Evolutionary conservation across 2,113 vertebrate species (phyloP), one percentile per base, ranked within the genome.

Genomic region (Stomatorhinus ivindoensis): DNA sequence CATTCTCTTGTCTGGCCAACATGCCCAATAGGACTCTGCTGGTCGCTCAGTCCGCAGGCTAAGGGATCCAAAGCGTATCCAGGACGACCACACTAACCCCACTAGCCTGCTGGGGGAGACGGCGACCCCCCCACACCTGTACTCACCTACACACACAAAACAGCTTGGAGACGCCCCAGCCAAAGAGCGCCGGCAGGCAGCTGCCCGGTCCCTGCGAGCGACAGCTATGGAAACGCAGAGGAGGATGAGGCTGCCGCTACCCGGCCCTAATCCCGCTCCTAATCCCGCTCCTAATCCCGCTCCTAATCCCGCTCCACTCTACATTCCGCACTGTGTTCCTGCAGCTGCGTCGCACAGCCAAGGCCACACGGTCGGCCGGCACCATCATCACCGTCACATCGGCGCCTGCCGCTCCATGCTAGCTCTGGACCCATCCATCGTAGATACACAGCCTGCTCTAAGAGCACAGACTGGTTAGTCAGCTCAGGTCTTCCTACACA

Each of bases 291-390:
- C 90, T n/a, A n/a, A n/a, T n/a, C n/a, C n/a, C n/a, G n/a, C 83
- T 11, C 44, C 87, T 91, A 92, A 92, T 91, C 90, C 73, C 83
- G 24, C 55, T 31, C 80, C 90, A 90, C 86, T 92, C 91, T 88
- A 92, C 88, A 91, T 91, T 91, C 88, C 47, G 4, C 73, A 4
- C 80, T 91, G 13, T 19, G 35, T 42, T 89, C 91, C 89, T 84
- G 10, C 91, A 92, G 87, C 92, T 92, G 91, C 90, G 50, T 65
- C 90, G 51, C 6, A 10, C 55, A 51, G 19, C 24, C 47, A 35
- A 39, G 31, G 31, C 48, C 50, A 3, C 47, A 39, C 31, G 65
- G 21, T 82, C 3, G 8, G 4, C n/a, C n/a, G 3, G 27, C 47
- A 27, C 69, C 27, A 31, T 42, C 27, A 55, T 19, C 4, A 24